These are phyloP conservation scores for Hypselothyrea guttata DNA, from an alignment of 2,888 invertebrate genomes.

Conservation along the genomic window DNA sequence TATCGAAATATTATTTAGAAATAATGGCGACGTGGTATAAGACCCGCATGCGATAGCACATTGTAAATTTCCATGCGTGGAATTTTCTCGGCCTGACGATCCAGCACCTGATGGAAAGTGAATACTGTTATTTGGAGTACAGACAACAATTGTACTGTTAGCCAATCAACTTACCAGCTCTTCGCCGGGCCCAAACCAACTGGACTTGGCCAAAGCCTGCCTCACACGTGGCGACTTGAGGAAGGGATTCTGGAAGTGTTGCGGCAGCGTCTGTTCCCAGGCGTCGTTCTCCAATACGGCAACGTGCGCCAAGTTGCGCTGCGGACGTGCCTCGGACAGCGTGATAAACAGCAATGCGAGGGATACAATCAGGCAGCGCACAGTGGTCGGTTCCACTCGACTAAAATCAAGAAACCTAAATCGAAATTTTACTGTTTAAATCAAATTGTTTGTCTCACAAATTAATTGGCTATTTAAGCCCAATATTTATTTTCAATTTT, in stretches of 20 bases:
- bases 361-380: conserved; percentile 3
- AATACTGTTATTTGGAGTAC: not conserved
- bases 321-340: conserved; percentile 43
- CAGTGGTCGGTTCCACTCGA: too few relatives aligned
- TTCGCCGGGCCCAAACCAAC: conserved; percentile 86
- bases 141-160: not conserved
- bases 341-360: conserved; percentile 12
- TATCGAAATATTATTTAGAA: conserved; percentile 35
- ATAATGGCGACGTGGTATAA: conserved; percentile 82
- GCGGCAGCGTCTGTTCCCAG: conserved; percentile 84
- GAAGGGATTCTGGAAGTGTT: conserved; percentile 84
- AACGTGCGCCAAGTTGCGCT: conserved; percentile 83
- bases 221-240: conserved; percentile 84
- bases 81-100: conserved; percentile 85
- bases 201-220: conserved; percentile 84
- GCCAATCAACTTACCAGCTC: conserved; percentile 83
- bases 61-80: conserved; percentile 86
- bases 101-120: conserved; percentile 83
- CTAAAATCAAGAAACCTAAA: too few relatives aligned
- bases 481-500: too few relatives aligned
- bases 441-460: too few relatives aligned
- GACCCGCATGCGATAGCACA: conserved; percentile 86
- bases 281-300: conserved; percentile 85
- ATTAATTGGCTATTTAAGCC: too few relatives aligned
- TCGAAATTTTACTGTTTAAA: too few relatives aligned